Evolutionary conservation across 2,113 vertebrate species (phyloP).

Genomic region (Rhynchopsitta pachyrhyncha): DNA sequence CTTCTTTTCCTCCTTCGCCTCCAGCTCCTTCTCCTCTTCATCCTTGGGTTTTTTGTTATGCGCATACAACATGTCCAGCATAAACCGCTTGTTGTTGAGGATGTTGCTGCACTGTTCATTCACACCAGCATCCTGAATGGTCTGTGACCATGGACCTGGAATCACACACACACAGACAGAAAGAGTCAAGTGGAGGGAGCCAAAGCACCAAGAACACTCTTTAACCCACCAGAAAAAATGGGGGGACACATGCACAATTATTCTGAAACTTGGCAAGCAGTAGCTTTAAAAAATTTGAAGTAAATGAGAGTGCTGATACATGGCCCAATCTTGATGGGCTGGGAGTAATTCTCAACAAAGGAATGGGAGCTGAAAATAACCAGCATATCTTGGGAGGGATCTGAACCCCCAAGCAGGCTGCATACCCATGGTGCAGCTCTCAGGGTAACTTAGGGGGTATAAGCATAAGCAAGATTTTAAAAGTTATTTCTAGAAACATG

Average conservation of each 20-base stretch:
- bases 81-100: slow-evolving; percentile 91
- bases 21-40: slow-evolving; percentile 77
- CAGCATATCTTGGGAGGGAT: background rate
- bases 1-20: slow-evolving; percentile 75
- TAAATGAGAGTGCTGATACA: background rate
- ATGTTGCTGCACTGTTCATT: slow-evolving; percentile 89
- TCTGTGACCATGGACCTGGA: slow-evolving; percentile 84
- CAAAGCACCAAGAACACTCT: background rate
- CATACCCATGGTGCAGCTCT: background rate
- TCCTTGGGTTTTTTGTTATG: slow-evolving; percentile 83
- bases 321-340: background rate
- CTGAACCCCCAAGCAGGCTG: background rate
- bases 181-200: background rate
- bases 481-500: background rate
- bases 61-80: slow-evolving; percentile 95
- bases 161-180: background rate
- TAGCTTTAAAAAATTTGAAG: background rate
- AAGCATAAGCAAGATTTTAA: background rate
- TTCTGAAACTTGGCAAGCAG: background rate
- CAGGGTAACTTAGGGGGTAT: background rate
- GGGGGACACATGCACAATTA: background rate
- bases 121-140: slow-evolving; percentile 81
- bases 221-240: background rate
- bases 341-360: background rate
- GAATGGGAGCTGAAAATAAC: background rate